phyloP scores from a whole-genome alignment of 1,140 invertebrate species.

The Cylas formicarius region DNA sequence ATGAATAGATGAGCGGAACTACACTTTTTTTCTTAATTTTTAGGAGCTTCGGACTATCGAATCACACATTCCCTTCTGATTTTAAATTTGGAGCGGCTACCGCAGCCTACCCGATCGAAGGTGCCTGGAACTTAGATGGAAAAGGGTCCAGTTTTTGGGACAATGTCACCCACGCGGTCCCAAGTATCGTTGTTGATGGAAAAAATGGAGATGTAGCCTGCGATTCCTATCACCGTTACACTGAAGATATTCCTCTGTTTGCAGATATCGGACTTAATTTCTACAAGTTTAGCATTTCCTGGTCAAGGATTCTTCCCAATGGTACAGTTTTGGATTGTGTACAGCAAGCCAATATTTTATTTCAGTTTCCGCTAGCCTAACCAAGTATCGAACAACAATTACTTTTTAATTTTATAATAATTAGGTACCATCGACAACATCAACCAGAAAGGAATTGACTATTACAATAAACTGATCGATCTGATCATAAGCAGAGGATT shows the following conservation, averaged over 20 bases:
- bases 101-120: slow-evolving; percentile 41
- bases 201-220: slow-evolving; percentile 41
- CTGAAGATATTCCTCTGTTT: slow-evolving; percentile 44
- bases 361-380: too few relatives aligned
- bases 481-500: neutral
- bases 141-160: slow-evolving; percentile 33
- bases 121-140: slow-evolving; percentile 40
- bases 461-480: too few relatives aligned
- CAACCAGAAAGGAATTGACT: neutral
- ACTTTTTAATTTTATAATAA: too few relatives aligned
- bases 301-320: slow-evolving; percentile 50
- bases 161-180: slow-evolving; percentile 8
- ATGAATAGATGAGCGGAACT: too few relatives aligned
- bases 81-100: slow-evolving; percentile 39
- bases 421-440: neutral
- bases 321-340: too few relatives aligned
- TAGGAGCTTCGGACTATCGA: too few relatives aligned
- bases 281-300: slow-evolving; percentile 53
- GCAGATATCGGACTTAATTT: slow-evolving; percentile 43
- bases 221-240: slow-evolving; percentile 39
- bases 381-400: too few relatives aligned
- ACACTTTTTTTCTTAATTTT: too few relatives aligned
- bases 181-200: slow-evolving; percentile 35
- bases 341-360: too few relatives aligned
- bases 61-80: slow-evolving; percentile 51